phyloP scores from a whole-genome alignment of 2,797 vertebrate genomes.

The Sebastes elongatus region DNA sequence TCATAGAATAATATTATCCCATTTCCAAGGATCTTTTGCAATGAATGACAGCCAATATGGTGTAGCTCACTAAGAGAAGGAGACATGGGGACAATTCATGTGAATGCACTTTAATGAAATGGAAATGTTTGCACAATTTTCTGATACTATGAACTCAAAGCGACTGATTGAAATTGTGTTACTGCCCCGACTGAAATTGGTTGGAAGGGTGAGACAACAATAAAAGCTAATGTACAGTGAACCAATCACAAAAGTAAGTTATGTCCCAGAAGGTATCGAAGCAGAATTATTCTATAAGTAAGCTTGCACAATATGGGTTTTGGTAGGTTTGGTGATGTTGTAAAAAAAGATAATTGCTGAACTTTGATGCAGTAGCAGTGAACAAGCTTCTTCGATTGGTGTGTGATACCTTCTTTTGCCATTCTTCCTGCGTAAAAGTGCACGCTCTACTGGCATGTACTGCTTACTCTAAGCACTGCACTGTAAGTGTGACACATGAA shows the following conservation, averaged over 20 bases:
- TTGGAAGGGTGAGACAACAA: neutral
- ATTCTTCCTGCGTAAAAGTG: neutral
- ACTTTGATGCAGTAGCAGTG: neutral
- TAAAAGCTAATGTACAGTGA: neutral
- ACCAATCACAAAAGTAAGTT: neutral
- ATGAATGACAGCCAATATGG: neutral
- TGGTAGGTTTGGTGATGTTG: neutral
- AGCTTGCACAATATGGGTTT: neutral
- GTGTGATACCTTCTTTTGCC: neutral
- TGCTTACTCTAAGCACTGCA: neutral
- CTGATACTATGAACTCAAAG: neutral
- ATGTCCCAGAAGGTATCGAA: neutral
- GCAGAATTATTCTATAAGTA: neutral
- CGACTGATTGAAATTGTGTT: neutral
- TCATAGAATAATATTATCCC: neutral
- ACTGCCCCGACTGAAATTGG: neutral
- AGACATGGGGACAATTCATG: neutral
- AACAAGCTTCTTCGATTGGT: neutral
- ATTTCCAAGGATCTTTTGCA: neutral
- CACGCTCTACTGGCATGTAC: neutral
- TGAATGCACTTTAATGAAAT: neutral
- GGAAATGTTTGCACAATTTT: neutral
- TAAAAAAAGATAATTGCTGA: neutral
- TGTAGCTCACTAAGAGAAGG: neutral
- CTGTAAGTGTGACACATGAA: neutral